Percentiles rank a stretch among this genome's conserved stretches.
phyloP scores from a whole-genome alignment of 2,888 invertebrate genomes.

The Drosophila paracracens region DNA sequence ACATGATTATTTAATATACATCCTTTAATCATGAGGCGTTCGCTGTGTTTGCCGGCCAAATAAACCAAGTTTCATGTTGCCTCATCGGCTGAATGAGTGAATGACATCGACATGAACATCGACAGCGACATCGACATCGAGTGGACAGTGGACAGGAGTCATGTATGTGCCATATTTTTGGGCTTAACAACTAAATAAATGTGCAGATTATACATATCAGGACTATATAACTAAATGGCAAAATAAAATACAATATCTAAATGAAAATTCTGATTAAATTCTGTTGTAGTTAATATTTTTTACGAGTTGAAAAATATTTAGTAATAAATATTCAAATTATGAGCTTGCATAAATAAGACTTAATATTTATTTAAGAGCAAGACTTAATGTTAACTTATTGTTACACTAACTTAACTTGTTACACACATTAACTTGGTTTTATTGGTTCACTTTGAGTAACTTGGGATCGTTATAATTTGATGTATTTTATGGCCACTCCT shows the following conservation, averaged over 20 bases:
- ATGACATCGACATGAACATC: constrained; percentile 26
- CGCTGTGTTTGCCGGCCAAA: constrained; percentile 45
- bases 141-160: background rate
- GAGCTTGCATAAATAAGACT: background rate
- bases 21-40: constrained; percentile 73
- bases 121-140: constrained; percentile 7
- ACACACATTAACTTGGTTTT: constrained; percentile 2
- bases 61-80: constrained; percentile 51
- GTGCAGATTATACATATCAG: background rate
- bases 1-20: constrained; percentile 81
- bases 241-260: background rate
- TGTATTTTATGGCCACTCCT: constrained; percentile 32
- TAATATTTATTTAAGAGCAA: background rate
- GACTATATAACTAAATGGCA: background rate
- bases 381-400: too few species aligned
- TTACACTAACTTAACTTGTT: too few species aligned
- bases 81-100: constrained; percentile 38
- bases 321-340: too few species aligned
- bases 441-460: constrained; percentile 2
- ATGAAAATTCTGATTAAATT: background rate
- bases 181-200: background rate
- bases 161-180: constrained; percentile 1
- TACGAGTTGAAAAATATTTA: too few species aligned
- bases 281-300: background rate
- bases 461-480: constrained; percentile 9